Conservation (phyloP, 2,888 invertebrate genomes). For the Aphrophora alni region DNA sequence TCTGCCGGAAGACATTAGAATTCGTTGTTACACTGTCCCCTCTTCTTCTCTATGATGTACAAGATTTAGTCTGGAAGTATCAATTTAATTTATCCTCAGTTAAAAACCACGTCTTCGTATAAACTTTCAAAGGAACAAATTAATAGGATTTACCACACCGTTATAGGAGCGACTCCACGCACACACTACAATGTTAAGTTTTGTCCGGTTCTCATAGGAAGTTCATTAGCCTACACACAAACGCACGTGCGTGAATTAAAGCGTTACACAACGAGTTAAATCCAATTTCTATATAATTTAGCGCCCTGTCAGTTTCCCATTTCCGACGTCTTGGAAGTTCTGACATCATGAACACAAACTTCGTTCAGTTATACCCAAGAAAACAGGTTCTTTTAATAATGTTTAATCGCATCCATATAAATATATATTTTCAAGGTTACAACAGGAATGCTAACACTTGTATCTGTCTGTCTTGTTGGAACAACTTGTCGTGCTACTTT, state of each 20-base stretch:
- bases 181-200: too few relatives aligned
- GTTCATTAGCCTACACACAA: not conserved
- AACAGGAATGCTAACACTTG: not conserved
- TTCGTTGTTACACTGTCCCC: too few relatives aligned
- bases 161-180: too few relatives aligned
- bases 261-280: not conserved
- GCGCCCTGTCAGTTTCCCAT: not conserved
- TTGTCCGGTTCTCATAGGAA: not conserved
- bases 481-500: not conserved
- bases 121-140: too few relatives aligned
- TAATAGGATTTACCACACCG: too few relatives aligned
- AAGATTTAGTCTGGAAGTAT: too few relatives aligned
- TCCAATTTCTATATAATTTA: not conserved
- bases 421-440: not conserved
- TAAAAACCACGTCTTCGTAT: too few relatives aligned
- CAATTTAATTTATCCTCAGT: too few relatives aligned
- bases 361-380: not conserved
- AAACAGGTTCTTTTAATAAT: not conserved
- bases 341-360: not conserved
- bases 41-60: too few relatives aligned
- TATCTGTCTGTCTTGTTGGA: not conserved
- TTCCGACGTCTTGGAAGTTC: not conserved
- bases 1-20: too few relatives aligned
- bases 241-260: not conserved
- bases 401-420: not conserved